Conservation (phyloP, 2,113 vertebrate genomes). For the Dolichotis patagonum region DNA sequence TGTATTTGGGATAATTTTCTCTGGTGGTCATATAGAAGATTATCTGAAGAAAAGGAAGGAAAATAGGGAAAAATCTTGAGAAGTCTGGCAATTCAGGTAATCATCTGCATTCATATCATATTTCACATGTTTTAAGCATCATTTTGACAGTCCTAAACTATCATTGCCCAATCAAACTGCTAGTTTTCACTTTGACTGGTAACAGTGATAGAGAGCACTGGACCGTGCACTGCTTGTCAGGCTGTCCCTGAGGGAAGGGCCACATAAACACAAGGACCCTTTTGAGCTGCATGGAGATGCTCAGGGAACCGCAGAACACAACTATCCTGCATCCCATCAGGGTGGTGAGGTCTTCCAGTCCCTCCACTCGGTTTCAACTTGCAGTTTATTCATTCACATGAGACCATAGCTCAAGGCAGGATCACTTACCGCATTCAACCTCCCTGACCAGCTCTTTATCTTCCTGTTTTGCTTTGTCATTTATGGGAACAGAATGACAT, state of each 20-base stretch:
- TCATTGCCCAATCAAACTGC: not conserved
- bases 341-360: no score
- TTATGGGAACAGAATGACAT: not conserved
- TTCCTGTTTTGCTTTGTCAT: not conserved
- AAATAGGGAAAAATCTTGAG: not conserved
- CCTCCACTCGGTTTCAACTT: not conserved
- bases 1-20: not conserved
- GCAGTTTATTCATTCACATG: not conserved
- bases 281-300: not conserved
- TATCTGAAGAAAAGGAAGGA: not conserved
- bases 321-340: not conserved
- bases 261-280: not conserved
- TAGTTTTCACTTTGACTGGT: not conserved
- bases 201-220: not conserved
- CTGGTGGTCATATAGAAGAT: not conserved
- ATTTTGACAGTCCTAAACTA: not conserved
- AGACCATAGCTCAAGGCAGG: not conserved
- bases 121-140: constrained; percentile 1
- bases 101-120: not conserved
- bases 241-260: not conserved
- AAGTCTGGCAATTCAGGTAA: not conserved
- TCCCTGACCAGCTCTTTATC: not conserved
- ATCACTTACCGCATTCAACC: not conserved
- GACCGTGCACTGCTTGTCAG: not conserved
- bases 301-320: not conserved